phyloP scores from a whole-genome alignment of 2,888 invertebrate genomes.

The Sepioteuthis lessoniana region DNA sequence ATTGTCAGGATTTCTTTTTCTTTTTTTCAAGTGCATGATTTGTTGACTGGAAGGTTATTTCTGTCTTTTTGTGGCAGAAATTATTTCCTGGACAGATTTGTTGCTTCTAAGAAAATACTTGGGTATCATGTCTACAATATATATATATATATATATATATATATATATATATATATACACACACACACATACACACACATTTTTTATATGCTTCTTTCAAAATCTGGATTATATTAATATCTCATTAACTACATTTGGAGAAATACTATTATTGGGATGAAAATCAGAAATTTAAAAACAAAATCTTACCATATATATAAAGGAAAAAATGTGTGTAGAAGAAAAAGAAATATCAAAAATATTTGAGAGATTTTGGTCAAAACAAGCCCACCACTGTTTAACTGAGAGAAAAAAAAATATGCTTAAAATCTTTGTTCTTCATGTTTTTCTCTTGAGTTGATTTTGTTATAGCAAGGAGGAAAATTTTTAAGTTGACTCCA shows the following conservation, averaged over 20 bases:
- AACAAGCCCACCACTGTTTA: neutral
- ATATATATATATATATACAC: too few relatives aligned
- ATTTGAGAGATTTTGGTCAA: too few relatives aligned
- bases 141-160: neutral
- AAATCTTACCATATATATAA: neutral
- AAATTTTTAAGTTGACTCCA: too few relatives aligned
- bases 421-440: too few relatives aligned
- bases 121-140: too few relatives aligned
- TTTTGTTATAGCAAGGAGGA: too few relatives aligned
- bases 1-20: too few relatives aligned
- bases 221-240: neutral
- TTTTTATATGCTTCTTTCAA: neutral
- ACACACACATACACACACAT: neutral
- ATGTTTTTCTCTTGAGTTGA: too few relatives aligned
- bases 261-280: neutral
- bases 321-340: neutral
- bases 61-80: neutral
- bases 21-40: too few relatives aligned
- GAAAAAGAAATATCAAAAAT: neutral
- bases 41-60: neutral
- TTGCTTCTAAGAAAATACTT: too few relatives aligned
- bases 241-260: neutral
- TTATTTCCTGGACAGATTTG: neutral
- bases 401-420: neutral
- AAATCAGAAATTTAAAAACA: neutral